A percentile compares a stretch with the other conserved stretches of the same genome.
These are phyloP conservation scores for Psittacula derbiana DNA, from an alignment of 2,797 vertebrate genomes.

Conservation along the genomic window DNA sequence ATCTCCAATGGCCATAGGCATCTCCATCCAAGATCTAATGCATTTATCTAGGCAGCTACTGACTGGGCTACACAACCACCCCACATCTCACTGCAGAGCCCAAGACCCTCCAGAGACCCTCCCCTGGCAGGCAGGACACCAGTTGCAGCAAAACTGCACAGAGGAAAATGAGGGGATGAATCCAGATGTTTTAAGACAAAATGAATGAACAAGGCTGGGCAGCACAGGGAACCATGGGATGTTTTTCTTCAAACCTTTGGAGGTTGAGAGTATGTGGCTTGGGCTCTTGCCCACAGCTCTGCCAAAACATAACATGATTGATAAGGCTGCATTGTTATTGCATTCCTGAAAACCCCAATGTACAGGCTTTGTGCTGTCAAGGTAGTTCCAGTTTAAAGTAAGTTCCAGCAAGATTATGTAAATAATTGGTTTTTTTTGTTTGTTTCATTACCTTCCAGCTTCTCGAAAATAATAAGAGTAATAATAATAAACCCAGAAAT, in stretches of 20 bases:
- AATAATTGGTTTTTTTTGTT: background rate
- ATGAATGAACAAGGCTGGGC: background rate
- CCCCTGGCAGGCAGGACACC: background rate
- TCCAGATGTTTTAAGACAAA: background rate
- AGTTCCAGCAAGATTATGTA: background rate
- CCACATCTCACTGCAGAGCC: background rate
- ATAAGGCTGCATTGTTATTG: background rate
- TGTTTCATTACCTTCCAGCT: background rate
- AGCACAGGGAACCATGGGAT: accelerated
- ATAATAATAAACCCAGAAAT: background rate
- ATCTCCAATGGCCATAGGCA: too few species aligned
- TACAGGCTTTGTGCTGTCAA: background rate
- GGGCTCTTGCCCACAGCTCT: background rate
- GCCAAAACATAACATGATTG: background rate
- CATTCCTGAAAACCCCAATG: background rate
- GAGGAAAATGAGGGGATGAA: too few species aligned
- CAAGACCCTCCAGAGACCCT: accelerated
- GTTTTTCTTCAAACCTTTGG: background rate
- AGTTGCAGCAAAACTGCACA: accelerated
- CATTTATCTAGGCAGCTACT: accelerated
- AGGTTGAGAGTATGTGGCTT: background rate
- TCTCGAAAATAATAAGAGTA: background rate
- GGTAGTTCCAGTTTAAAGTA: background rate
- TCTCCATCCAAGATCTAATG: background rate
- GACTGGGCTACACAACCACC: too few species aligned